Base-by-base conservation (phyloP, 1,140 invertebrate genomes). In the Drosophila tropicalis region DNA sequence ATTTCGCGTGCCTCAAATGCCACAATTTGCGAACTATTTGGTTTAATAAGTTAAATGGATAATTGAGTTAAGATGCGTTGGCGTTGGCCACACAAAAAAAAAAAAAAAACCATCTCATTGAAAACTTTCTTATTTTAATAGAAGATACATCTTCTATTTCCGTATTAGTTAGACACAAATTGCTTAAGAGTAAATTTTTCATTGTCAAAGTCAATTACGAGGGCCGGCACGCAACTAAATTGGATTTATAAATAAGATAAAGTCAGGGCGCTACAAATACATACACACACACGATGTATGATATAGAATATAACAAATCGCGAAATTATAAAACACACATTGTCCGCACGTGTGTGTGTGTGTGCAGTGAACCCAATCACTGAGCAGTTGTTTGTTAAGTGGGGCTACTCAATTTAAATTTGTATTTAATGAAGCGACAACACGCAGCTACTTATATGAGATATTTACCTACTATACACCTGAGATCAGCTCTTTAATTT, bases 21-120 rank as follows among this genome's bases (percentile, higher is more conserved):
- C 67, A 76, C 74, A 89, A 84, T 89, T 89, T 79, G 80, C 77
- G 74, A 72, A 75, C 54, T 82, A 89, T 84, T 78, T 65, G 80
- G 68, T 84, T 58, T 89, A 90, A 89, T 89, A 81, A 75, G 74
- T 78, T 90, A 89, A 89, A 89, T 89, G 71, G 77, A 89, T 89
- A 89, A 89, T 89, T 89, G 84, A 84, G 84, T 76, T 89, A 84
- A 81, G 84, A 84, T 82, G 84, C 84, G 70, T 29, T 29, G 62
- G 57, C 58, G 36, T 39, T 39, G 17, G 39, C 58, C 68, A 39
- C 60, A n/a, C 56, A 51, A 51, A 51, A 19, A 58, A 17, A 39
- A 44, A 51, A 47, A 34, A 57, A 39, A 13, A 39, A 4, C 12
- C 2, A 13, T 39, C 44, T 47, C 39, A 62, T 56, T 36, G 19